Evolutionary conservation across 2,797 vertebrate species (phyloP).

Genomic region (Eospalax fontanierii): DNA sequence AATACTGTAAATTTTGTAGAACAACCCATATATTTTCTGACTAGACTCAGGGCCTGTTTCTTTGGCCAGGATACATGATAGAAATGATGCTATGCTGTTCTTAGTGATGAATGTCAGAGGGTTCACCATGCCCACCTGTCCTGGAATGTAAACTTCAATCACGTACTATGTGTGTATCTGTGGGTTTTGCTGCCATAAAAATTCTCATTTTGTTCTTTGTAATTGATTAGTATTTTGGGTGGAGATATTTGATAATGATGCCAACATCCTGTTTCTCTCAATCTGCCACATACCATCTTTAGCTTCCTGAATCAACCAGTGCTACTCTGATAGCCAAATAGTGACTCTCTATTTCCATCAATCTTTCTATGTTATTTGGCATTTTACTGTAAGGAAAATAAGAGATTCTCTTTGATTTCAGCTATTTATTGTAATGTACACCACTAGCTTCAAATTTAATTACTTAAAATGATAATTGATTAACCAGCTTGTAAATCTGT

Average conservation of each 20-base stretch:
- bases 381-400: conserved; percentile 21
- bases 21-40: neutral
- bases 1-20: conserved; percentile 3
- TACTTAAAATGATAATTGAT: conserved; percentile 31
- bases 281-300: neutral
- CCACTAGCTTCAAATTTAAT: conserved; percentile 18
- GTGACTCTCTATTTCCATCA: conserved; percentile 50
- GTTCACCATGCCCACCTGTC: neutral
- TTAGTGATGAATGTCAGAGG: neutral
- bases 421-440: conserved; percentile 40
- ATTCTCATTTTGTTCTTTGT: conserved; percentile 11
- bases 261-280: neutral
- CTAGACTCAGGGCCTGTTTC: conserved; percentile 6
- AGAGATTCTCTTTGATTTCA: neutral
- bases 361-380: conserved; percentile 28
- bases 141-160: neutral
- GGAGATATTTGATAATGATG: conserved; percentile 44
- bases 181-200: neutral
- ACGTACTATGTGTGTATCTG: conserved; percentile 30
- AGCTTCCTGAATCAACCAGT: conserved; percentile 54
- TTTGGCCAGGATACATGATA: conserved; percentile 2
- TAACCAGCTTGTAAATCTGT: conserved; percentile 18
- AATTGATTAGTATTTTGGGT: conserved; percentile 41
- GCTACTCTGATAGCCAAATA: conserved; percentile 8
- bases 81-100: neutral